Percentiles rank a stretch among this genome's conserved stretches.
phyloP scores from a whole-genome alignment of 2,888 invertebrate species.

The Strigamia maritima region DNA sequence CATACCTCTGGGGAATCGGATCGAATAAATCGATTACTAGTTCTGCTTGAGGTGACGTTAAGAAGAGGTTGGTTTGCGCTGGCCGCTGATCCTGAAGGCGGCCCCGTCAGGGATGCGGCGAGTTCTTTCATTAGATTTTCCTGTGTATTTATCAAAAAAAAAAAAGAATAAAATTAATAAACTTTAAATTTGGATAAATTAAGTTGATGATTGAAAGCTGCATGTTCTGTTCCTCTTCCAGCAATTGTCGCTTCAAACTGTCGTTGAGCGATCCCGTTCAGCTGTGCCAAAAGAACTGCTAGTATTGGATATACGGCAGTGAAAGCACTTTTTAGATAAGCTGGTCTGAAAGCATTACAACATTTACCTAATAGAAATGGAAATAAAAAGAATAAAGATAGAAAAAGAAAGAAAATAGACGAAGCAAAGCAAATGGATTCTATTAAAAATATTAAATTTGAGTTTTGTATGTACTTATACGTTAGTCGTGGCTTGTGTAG shows the following conservation, averaged over 20 bases:
- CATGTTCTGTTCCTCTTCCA: constrained; percentile 97
- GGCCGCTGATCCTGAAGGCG: constrained; percentile 38
- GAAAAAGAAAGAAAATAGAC: constrained; percentile 37
- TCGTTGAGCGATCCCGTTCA: constrained; percentile 65
- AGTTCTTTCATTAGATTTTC: constrained; percentile 57
- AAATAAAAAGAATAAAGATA: constrained; percentile 40
- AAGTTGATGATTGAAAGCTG: constrained; percentile 74
- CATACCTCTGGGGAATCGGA: constrained; percentile 42
- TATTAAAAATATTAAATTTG: too few species aligned
- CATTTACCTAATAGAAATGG: constrained; percentile 9
- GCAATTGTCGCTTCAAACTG: constrained; percentile 73
- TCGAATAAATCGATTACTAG: constrained; percentile 43
- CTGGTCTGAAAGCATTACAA: constrained; percentile 57
- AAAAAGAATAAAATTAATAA: background rate
- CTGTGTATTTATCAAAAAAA: constrained; percentile 31
- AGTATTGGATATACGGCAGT: constrained; percentile 80
- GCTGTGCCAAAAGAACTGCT: constrained; percentile 81
- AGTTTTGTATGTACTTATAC: constrained; percentile 60
- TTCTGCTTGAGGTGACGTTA: constrained; percentile 63
- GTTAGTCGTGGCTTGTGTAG: constrained; percentile 60
- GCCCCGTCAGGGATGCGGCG: constrained; percentile 43
- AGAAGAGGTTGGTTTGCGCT: constrained; percentile 79
- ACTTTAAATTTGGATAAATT: background rate
- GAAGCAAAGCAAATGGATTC: too few species aligned
- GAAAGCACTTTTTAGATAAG: constrained; percentile 84